phyloP scores from a whole-genome alignment of 2,113 vertebrate genomes.

The Lycaon pictus region DNA sequence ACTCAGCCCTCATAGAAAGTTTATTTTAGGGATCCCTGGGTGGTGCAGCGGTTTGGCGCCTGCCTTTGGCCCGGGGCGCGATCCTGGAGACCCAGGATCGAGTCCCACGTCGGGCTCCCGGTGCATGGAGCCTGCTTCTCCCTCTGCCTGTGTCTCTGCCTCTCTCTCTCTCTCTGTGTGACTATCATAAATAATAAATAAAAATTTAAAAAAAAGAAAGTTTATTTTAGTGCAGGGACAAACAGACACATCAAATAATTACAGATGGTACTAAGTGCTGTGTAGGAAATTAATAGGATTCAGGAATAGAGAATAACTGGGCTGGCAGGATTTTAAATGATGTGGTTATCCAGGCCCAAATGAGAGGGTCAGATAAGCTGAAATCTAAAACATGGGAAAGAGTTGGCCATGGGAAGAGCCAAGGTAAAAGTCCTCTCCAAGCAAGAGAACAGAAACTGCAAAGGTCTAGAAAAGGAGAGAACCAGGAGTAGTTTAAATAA shows the following conservation, averaged over 20 bases:
- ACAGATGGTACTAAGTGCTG: not conserved
- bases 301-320: not conserved
- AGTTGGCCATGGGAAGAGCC: not conserved
- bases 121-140: no score
- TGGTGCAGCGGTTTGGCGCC: no score
- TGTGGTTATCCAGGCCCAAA: not conserved
- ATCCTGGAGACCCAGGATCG: no score
- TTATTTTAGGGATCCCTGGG: not conserved
- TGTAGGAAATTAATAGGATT: not conserved
- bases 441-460: not conserved
- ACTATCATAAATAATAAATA: no score
- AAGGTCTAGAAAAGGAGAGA: not conserved
- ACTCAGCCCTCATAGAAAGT: not conserved
- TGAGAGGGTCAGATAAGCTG: not conserved
- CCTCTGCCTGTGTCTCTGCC: no score
- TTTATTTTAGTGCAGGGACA: not conserved
- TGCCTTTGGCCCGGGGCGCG: no score
- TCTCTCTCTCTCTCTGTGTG: no score
- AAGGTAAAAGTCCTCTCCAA: not conserved
- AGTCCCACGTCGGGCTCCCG: no score
- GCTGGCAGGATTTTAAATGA: not conserved
- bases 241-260: not conserved
- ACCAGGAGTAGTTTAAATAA: not conserved
- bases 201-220: not conserved
- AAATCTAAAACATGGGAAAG: not conserved